Percentiles rank a stretch among this genome's conserved stretches.
Conservation (phyloP, 2,113 vertebrate genomes). For the Octodon degus region DNA sequence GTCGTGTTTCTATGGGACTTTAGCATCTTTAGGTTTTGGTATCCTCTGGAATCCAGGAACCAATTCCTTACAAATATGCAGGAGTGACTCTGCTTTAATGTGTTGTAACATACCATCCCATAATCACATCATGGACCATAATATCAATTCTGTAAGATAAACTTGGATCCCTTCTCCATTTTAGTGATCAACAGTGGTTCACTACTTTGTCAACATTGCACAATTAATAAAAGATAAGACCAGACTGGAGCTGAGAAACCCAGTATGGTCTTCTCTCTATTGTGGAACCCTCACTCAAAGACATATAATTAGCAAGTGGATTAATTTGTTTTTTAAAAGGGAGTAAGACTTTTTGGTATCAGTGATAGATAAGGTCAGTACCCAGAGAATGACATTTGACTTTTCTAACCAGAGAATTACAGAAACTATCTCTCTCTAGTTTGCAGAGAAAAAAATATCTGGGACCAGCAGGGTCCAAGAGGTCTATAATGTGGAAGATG, state of each 20-base stretch:
- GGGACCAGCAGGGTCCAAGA: neutral
- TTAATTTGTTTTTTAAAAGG: neutral
- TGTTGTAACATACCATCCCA: neutral
- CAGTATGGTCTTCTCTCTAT: neutral
- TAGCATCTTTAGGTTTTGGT: neutral
- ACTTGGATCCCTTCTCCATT: neutral
- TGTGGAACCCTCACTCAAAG: neutral
- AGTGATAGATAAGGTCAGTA: neutral
- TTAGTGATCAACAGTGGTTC: neutral
- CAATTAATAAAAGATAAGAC: neutral
- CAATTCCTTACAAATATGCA: neutral
- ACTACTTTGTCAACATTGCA: neutral
- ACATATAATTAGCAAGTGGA: constrained; percentile 2
- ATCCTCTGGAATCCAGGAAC: neutral
- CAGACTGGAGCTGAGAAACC: neutral
- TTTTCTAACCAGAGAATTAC: constrained; percentile 48
- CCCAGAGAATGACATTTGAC: neutral
- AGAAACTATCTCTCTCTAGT: neutral
- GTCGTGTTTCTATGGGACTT: neutral
- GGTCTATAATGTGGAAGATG: neutral
- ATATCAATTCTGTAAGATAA: neutral
- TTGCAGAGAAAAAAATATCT: neutral
- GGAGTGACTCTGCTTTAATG: neutral
- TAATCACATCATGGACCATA: neutral
- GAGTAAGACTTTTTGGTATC: constrained; percentile 2